Base-by-base conservation (phyloP, 2,888 invertebrate species). In the Pristionchus entomophagus region DNA sequence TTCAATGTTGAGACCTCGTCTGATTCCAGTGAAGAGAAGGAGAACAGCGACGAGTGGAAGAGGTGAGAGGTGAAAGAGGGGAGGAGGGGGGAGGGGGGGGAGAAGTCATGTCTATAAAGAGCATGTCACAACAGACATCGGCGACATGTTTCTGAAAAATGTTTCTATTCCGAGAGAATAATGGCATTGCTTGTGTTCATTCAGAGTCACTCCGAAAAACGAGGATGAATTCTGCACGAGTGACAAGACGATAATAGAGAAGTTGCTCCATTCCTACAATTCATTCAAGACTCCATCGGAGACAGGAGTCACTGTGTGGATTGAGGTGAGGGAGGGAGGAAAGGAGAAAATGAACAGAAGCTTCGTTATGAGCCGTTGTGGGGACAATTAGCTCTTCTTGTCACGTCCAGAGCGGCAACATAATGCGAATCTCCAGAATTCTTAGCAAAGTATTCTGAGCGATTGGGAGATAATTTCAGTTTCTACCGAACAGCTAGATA, bases 221-320 rank as follows among this genome's bases (percentile, higher is more conserved):
- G 89, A 89, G 32, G 88, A 90, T 26, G 84, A 59, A n/a, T 86
- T 87, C n/a, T 92, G 92, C 86, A 91, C 91, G 2, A 88, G 91
- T 12, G 92, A 92, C 78, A 92, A 92, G 65, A 89, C 84, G 22
- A 90, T 92, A 41, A 90, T 92, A 53, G 92, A 92, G 85, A 88
- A 89, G 41, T 84, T 92, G 17, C 82, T 91, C 69, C 85, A 84
- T 17, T 88, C 88, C 59, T 92, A 92, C 86, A 91, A 92, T 59
- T 86, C 88, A 1, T 90, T 89, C 82, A 87, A 89, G 65, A 91
- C 91, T 45, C 92, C 92, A 0, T 89, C 89, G 0, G 92, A 92
- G 85, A 85, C 88, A 32, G 92, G 92, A 32, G 92, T 92, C 10
- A 89, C 89, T 59, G 92, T 92, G 5, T 91, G 90, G 90, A 91